Conservation (phyloP, 2,888 invertebrate genomes). For the Calliscelio sp. region DNA sequence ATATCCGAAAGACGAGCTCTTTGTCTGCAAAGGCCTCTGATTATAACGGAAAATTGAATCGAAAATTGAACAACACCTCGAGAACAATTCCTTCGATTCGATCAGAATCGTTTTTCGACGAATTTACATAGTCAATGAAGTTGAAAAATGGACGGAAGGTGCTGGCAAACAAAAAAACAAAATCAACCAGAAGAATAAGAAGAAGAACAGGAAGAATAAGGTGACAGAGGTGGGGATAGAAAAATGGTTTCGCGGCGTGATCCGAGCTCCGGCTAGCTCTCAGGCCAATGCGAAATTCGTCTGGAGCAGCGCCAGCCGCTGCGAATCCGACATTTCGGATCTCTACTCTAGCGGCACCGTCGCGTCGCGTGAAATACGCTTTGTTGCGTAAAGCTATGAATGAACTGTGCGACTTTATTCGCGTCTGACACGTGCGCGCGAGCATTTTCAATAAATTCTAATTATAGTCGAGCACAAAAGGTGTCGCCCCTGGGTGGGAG, state of each 20-base stretch:
- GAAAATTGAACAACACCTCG: neutral
- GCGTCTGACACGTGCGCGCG: constrained; percentile 44
- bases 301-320: constrained; percentile 78
- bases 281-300: constrained; percentile 78
- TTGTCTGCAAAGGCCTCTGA: constrained; percentile 3
- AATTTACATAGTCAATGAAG: constrained; percentile 10
- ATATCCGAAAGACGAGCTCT: neutral
- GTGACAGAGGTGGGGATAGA: neutral
- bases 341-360: constrained; percentile 64
- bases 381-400: constrained; percentile 64
- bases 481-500: neutral
- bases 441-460: constrained; percentile 61
- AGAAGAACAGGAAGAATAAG: constrained; percentile 23
- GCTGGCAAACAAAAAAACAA: constrained; percentile 10
- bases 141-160: constrained; percentile 4
- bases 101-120: neutral
- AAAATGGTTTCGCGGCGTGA: constrained; percentile 15
- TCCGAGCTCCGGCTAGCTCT: constrained; percentile 15
- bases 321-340: constrained; percentile 75
- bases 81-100: neutral
- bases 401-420: constrained; percentile 58
- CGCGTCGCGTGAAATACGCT: constrained; percentile 59
- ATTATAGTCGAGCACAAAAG: constrained; percentile 33
- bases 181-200: neutral
- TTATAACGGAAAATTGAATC: constrained; percentile 5